Evolutionary conservation across 2,888 invertebrate species (phyloP), one percentile per base, ranked within the genome.

Genomic region (Tridacna gigas): DNA sequence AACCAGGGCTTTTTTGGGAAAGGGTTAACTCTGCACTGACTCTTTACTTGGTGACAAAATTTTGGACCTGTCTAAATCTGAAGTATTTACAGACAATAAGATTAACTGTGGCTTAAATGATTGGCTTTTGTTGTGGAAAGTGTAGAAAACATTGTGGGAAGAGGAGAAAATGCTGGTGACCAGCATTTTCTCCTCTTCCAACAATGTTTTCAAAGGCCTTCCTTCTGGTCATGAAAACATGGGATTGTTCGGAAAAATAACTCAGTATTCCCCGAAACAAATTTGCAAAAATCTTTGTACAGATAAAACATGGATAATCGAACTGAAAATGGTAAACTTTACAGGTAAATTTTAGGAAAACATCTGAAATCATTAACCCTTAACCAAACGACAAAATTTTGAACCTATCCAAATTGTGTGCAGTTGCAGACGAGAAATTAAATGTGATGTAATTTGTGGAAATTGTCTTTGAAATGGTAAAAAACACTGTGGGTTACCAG

Each of bases 281-380:
- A 37, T 37, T 37, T 37, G 37, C n/a, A n/a, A n/a, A n/a, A n/a
- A n/a, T n/a, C n/a, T n/a, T n/a, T n/a, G n/a, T n/a, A n/a, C n/a
- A n/a, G n/a, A n/a, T n/a, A n/a, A n/a, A n/a, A n/a, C n/a, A n/a
- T n/a, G n/a, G n/a, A n/a, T n/a, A n/a, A n/a, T n/a, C n/a, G n/a
- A n/a, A n/a, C n/a, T n/a, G n/a, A n/a, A n/a, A n/a, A n/a, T n/a
- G n/a, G n/a, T n/a, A n/a, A n/a, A n/a, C n/a, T n/a, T n/a, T n/a
- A n/a, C n/a, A n/a, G n/a, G n/a, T n/a, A n/a, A n/a, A n/a, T n/a
- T n/a, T n/a, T n/a, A n/a, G n/a, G n/a, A n/a, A n/a, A n/a, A n/a
- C n/a, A n/a, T n/a, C n/a, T n/a, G n/a, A n/a, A n/a, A 51, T 51
- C 51, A 51, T 51, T 51, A 51, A 51, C 51, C 51, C 51, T 51